Evolutionary conservation across 2,797 vertebrate species (phyloP).

Genomic region (Schizopygopsis malacanthus): DNA sequence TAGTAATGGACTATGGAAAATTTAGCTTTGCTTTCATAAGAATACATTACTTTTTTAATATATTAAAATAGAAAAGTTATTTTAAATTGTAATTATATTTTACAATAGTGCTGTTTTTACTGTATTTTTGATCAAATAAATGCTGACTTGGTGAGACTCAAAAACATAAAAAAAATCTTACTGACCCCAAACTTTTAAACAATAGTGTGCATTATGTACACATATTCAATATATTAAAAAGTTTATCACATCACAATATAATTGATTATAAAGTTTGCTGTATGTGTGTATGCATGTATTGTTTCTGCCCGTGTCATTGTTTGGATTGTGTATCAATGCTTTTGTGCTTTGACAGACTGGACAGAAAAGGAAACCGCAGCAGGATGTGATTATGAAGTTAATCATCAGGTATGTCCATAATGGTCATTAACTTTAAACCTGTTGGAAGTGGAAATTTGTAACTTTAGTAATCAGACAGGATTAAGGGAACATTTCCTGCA

Average conservation of each 20-base stretch:
- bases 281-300: neutral
- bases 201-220: neutral
- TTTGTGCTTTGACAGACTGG: neutral
- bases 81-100: neutral
- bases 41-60: neutral
- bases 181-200: neutral
- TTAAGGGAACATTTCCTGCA: slow-evolving; percentile 30
- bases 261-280: neutral
- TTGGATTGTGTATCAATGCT: neutral
- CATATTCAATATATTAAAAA: neutral
- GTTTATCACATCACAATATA: neutral
- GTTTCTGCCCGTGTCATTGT: neutral
- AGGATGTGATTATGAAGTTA: slow-evolving; percentile 18
- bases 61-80: neutral
- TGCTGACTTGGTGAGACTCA: neutral
- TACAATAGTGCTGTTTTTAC: neutral
- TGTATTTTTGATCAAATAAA: neutral
- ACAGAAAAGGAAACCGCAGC: neutral
- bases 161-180: neutral
- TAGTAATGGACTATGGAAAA: neutral
- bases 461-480: slow-evolving; percentile 16
- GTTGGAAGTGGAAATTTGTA: slow-evolving; percentile 20
- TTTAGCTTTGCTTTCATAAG: neutral
- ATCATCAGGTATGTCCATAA: slow-evolving; percentile 17
- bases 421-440: slow-evolving; percentile 23